phyloP scores from a whole-genome alignment of 2,113 vertebrate genomes.

The Lepidiolamprologus cunningtoni region DNA sequence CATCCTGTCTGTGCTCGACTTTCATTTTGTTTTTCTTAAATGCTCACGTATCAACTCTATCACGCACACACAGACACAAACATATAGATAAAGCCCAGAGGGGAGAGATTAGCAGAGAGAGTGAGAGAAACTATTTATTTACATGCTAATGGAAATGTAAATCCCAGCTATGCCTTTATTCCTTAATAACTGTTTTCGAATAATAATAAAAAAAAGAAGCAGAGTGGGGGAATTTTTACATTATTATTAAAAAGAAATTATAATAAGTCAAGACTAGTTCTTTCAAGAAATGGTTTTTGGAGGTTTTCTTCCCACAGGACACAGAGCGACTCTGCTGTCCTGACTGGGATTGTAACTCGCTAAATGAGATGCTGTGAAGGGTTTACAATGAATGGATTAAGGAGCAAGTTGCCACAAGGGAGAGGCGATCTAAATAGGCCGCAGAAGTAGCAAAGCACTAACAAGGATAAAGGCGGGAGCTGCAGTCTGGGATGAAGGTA shows the following conservation, averaged over 20 bases:
- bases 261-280: neutral
- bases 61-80: neutral
- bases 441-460: neutral
- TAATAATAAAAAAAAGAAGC: neutral
- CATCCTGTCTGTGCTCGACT: neutral
- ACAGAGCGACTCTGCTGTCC: neutral
- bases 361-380: neutral
- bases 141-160: neutral
- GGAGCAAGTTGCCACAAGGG: neutral
- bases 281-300: neutral
- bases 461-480: neutral
- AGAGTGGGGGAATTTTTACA: neutral
- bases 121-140: neutral
- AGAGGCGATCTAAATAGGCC: neutral
- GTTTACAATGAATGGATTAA: neutral
- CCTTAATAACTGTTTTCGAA: neutral
- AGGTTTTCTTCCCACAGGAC: neutral
- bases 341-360: neutral
- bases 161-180: neutral
- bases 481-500: neutral
- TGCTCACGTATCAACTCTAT: neutral
- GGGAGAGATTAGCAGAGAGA: neutral
- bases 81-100: neutral
- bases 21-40: neutral
- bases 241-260: neutral